Evolutionary conservation across 2,113 vertebrate species (phyloP), one percentile per base, ranked within the genome.

Genomic region (Channa maculata): DNA sequence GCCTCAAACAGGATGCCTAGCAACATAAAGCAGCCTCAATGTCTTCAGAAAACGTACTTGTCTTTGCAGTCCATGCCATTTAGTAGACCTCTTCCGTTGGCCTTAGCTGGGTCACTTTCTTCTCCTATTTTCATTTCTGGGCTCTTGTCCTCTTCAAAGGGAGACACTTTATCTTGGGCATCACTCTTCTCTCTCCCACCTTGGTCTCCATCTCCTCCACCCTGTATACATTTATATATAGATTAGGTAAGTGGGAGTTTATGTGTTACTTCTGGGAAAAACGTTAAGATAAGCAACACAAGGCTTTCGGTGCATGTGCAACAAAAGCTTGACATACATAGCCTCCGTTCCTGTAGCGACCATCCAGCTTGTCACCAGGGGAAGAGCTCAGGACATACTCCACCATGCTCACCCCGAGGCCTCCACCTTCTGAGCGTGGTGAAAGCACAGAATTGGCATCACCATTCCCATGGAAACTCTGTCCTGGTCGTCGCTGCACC

Each of bases 31-130:
- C 2, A 71, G 13, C 13, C 11, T 46, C 2, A 4, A 8, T 5
- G 2, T 33, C 5, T 15, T 37, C 41, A 2, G 3, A 43, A 76
- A 54, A 83, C 90, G 3, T 96, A 99, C 98, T 98, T 98, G 91
- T 99, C 98, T 95, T 99, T 99, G 95, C 97, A 97, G 94, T 99
- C 98, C 95, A 99, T 97, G 93, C 98, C 98, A 69, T 99, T 99
- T 85, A 97, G 93, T 79, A 99, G 95, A 89, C 96, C 96, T 95
- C 97, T 96, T 88, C 96, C 96, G 76, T 96, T 98, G 93, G 96
- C 90, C 95, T 98, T 98, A 79, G 96, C 91, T 74, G 94, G 89
- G 86, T 98, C 97, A 52, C 90, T 94, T 80, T 96, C 96, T 83
- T 98, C 97, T 85, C 95, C 95, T 85, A 96, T 96, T 89, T 96